These are phyloP conservation scores for Chionodraco myersi DNA, from an alignment of 2,113 vertebrate species.

Conservation along the genomic window DNA sequence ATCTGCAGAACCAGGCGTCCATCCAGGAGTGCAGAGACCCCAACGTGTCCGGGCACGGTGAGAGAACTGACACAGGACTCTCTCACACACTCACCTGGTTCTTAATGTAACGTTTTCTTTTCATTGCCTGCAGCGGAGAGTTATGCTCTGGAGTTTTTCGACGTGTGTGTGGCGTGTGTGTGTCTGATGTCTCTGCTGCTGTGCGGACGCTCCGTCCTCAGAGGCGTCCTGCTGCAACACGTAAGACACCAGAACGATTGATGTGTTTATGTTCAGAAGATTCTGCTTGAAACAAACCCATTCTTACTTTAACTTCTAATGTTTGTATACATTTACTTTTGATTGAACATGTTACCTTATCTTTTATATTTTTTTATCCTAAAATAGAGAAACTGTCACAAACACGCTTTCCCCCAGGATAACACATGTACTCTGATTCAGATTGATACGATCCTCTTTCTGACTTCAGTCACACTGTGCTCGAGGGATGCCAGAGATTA, in stretches of 20 bases:
- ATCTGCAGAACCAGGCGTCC: slow-evolving; percentile 85
- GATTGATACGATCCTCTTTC: too few relatives aligned
- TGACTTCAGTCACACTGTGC: too few relatives aligned
- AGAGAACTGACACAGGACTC: slow-evolving; percentile 37
- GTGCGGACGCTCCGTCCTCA: slow-evolving; percentile 91
- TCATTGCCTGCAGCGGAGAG: slow-evolving; percentile 80
- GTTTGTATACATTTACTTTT: too few relatives aligned
- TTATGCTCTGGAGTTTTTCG: slow-evolving; percentile 87
- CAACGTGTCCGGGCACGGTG: slow-evolving; percentile 87
- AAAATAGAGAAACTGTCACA: too few relatives aligned
- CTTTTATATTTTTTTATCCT: too few relatives aligned
- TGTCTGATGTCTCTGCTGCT: slow-evolving; percentile 91
- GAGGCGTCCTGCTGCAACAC: slow-evolving; percentile 88
- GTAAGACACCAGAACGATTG: slow-evolving; percentile 75
- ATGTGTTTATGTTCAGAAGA: background rate
- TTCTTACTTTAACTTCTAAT: too few relatives aligned
- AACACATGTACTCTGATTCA: too few relatives aligned
- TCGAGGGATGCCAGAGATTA: too few relatives aligned
- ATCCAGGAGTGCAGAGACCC: slow-evolving; percentile 92
- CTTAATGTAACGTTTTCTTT: background rate
- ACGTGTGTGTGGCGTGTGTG: slow-evolving; percentile 86
- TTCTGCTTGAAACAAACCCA: background rate
- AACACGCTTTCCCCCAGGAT: too few relatives aligned
- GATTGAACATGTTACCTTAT: too few relatives aligned
- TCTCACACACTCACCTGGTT: background rate